Base-by-base conservation (phyloP, 2,797 vertebrate genomes). In the Myripristis murdjan region DNA sequence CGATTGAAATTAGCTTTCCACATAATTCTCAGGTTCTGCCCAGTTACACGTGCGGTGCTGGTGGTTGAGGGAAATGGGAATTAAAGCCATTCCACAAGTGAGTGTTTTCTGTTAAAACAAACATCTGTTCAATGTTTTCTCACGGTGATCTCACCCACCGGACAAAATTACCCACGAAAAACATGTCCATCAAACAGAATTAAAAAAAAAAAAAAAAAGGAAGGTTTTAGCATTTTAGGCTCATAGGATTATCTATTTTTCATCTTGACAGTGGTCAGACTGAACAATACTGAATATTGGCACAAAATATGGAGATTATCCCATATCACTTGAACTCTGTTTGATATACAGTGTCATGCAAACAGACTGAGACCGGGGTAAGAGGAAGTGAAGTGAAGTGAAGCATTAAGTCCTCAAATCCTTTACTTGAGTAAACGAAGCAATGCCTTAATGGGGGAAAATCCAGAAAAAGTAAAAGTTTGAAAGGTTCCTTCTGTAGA, bases 1-100 rank as follows among this genome's bases (percentile, higher is more conserved):
- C 60, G 26, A 60, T 63, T 73, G 83, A 88, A 87, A 88, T 92
- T 86, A 89, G 80, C 72, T 64, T 84, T 70, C 57, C 16, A 87
- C 80, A 80, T 84, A 85, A 92, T 90, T 89, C 81, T 73, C 84
- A 70, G 89, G 85, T 91, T 87, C 78, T 87, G 82, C 79, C 77
- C 68, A 61, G 76, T 86, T 87, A 12, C 54, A 73, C 81, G 77
- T 82, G 86, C 79, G 77, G 28, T 28, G 79, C 70, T 71, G 63
- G 75, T 70, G 71, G 71, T 69, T 71, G 46, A 70, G 77, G 77
- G 78, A 82, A 51, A 51, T 59, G 58, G 81, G 81, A 79, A 82
- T 68, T 65, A 79, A 74, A 73, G 51, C 43, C 0, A 16, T 57
- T 80, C 63, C 73, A 81, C 72, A 58, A 77, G 65, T 60, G 67